Conservation (phyloP, 2,888 invertebrate genomes). For the Orthosia gracilis region DNA sequence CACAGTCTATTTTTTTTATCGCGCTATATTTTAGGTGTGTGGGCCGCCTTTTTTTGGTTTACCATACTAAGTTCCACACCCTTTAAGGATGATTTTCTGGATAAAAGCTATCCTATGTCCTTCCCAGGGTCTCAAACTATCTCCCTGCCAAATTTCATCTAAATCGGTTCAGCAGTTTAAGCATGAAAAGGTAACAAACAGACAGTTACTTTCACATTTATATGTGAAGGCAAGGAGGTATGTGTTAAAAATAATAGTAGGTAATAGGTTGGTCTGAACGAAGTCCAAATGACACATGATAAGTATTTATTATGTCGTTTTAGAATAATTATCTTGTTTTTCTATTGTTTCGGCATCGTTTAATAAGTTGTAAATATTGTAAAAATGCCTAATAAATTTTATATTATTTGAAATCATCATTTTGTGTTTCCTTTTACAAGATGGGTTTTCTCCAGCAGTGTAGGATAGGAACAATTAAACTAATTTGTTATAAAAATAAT, state of each 20-base stretch:
- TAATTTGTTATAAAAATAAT: constrained; percentile 56
- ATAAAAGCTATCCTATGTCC: too few relatives aligned
- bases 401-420: constrained; percentile 43
- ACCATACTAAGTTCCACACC: too few relatives aligned
- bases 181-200: too few relatives aligned
- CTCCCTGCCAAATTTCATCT: too few relatives aligned
- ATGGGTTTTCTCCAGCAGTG: background rate
- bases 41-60: too few relatives aligned
- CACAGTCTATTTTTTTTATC: too few relatives aligned
- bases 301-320: constrained; percentile 13
- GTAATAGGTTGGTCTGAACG: background rate
- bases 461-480: constrained; percentile 48
- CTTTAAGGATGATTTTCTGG: too few relatives aligned
- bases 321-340: constrained; percentile 14
- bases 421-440: constrained; percentile 17
- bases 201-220: too few relatives aligned
- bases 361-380: constrained; percentile 58
- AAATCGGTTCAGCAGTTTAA: too few relatives aligned
- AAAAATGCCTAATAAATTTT: constrained; percentile 50
- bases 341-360: constrained; percentile 22
- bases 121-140: too few relatives aligned
- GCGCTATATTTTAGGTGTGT: too few relatives aligned
- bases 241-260: background rate
- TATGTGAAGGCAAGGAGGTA: background rate
- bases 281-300: constrained; percentile 15